Evolutionary conservation across 1,140 invertebrate species (phyloP).

Genomic region (Coenobita brevimanus): DNA sequence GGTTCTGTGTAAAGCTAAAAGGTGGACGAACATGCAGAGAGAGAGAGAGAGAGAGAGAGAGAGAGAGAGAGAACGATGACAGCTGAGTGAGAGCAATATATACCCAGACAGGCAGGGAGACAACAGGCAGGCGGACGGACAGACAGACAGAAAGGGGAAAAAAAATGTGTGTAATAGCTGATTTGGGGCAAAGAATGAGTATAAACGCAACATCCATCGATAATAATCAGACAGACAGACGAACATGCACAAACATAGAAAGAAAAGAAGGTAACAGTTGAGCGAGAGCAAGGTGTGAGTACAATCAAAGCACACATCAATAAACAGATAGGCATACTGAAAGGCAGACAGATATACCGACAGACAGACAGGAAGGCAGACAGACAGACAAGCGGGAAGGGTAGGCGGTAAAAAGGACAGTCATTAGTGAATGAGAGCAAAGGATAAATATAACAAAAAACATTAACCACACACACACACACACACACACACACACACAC

Average conservation of each 20-base stretch:
- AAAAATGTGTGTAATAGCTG: background rate
- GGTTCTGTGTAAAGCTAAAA: no score
- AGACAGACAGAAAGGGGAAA: background rate
- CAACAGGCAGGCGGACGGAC: background rate
- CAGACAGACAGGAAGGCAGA: background rate
- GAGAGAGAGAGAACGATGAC: no score
- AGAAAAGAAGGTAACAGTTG: no score
- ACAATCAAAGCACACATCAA: no score
- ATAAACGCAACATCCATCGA: no score
- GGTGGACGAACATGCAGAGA: no score
- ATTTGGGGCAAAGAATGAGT: no score
- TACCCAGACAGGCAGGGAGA: background rate
- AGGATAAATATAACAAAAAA: background rate
- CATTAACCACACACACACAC: background rate
- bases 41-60: background rate
- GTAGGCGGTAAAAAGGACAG: background rate
- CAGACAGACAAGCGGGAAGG: background rate
- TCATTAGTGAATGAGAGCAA: background rate
- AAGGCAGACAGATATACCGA: no score
- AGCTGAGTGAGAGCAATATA: background rate
- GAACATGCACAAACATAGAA: no score
- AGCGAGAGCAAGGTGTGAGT: no score
- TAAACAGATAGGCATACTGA: no score
- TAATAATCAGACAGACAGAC: no score
- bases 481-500: conserved; percentile 1